These are phyloP conservation scores for Amphiura filiformis DNA, from an alignment of 35 echinoderm and acorn worm genomes.

Conservation along the genomic window DNA sequence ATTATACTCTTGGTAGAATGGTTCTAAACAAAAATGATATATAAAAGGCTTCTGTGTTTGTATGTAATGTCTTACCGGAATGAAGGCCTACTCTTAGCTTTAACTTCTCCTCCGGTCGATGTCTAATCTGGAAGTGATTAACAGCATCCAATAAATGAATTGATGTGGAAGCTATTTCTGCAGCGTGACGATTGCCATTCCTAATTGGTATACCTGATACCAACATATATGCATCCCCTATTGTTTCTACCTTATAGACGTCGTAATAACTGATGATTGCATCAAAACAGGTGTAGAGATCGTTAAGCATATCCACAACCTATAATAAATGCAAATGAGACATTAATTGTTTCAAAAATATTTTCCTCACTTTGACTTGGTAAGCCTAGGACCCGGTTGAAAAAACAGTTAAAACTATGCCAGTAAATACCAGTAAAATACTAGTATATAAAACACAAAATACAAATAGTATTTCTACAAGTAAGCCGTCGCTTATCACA, in stretches of 20 bases:
- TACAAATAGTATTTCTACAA: too few species aligned
- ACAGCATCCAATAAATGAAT: slow-evolving; percentile 76
- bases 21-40: too few species aligned
- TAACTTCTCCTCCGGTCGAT: slow-evolving; percentile 65
- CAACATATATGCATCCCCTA: slow-evolving; percentile 96
- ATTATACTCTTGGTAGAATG: too few species aligned
- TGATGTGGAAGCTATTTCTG: slow-evolving; percentile 82
- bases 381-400: too few species aligned
- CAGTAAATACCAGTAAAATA: too few species aligned
- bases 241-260: slow-evolving; percentile 85
- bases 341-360: too few species aligned
- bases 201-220: slow-evolving; percentile 87
- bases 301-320: slow-evolving; percentile 94
- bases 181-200: slow-evolving; percentile 81
- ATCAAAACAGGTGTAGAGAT: slow-evolving; percentile 92
- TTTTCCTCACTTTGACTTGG: too few species aligned
- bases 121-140: slow-evolving; percentile 63
- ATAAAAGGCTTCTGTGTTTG: too few species aligned
- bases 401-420: too few species aligned
- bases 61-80: too few species aligned
- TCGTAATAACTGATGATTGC: slow-evolving; percentile 91
- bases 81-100: slow-evolving; percentile 92
- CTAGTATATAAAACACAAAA: too few species aligned
- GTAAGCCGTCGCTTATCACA: too few species aligned
- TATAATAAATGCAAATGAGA: slow-evolving; percentile 6